Conservation (phyloP, 2,113 vertebrate species). For the Clinocottus analis region DNA sequence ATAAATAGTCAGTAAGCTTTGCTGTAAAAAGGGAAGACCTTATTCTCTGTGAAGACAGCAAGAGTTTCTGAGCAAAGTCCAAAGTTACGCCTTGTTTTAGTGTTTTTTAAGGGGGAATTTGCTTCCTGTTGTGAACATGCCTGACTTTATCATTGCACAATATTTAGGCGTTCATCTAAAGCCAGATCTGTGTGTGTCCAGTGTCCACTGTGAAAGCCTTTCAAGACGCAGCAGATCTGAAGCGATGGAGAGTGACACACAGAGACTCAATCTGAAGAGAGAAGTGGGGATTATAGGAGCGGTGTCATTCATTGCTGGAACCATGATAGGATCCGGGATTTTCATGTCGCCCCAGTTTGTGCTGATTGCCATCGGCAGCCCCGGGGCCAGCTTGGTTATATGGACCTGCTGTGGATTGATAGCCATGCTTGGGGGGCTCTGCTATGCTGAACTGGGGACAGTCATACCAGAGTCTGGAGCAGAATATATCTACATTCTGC, state of each 20-base stretch:
- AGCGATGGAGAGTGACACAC: conserved; percentile 43
- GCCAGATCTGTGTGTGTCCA: too few species aligned
- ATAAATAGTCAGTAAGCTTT: too few species aligned
- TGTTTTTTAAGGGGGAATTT: too few species aligned
- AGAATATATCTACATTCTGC: conserved; percentile 88
- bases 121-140: too few species aligned
- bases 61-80: too few species aligned
- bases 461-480: conserved; percentile 88
- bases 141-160: too few species aligned
- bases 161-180: too few species aligned
- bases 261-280: conserved; percentile 68
- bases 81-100: too few species aligned
- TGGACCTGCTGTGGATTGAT: conserved; percentile 87
- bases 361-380: conserved; percentile 83
- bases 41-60: too few species aligned
- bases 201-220: too few species aligned
- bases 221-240: too few species aligned
- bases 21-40: too few species aligned
- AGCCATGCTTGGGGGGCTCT: conserved; percentile 84
- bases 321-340: conserved; percentile 87
- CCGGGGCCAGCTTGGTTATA: conserved; percentile 85
- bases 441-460: conserved; percentile 89
- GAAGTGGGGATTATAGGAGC: conserved; percentile 81
- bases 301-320: conserved; percentile 87
- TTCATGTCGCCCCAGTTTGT: conserved; percentile 85